phyloP scores from a whole-genome alignment of 1,140 invertebrate species.

The Plectrocnemia conspersa region DNA sequence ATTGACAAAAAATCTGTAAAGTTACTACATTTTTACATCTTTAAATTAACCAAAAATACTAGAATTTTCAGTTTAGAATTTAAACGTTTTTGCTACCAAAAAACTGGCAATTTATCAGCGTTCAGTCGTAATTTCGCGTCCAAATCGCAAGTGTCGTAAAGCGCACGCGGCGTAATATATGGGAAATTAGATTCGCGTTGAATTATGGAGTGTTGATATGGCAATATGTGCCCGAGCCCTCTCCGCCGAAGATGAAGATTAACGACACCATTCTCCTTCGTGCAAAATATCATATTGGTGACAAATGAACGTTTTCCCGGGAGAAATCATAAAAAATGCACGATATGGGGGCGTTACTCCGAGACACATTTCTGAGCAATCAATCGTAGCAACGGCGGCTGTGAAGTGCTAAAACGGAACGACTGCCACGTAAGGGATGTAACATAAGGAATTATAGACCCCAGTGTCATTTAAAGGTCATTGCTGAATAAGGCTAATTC shows the following conservation, averaged over 20 bases:
- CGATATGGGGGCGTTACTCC: not conserved
- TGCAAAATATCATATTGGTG: conserved; percentile 28
- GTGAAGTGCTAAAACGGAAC: too few species aligned
- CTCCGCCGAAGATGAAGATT: conserved; percentile 20
- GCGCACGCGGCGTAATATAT: too few species aligned
- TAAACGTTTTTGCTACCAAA: too few species aligned
- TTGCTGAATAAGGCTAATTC: too few species aligned
- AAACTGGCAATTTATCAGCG: not conserved
- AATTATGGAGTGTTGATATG: conserved; percentile 22
- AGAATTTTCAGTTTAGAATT: too few species aligned
- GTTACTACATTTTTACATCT: too few species aligned
- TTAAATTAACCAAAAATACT: too few species aligned
- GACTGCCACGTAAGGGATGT: too few species aligned
- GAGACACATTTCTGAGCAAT: not conserved
- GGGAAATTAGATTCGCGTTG: conserved; percentile 7
- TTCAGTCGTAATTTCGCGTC: not conserved
- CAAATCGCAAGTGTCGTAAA: not conserved
- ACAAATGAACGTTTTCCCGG: conserved; percentile 29
- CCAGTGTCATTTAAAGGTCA: too few species aligned
- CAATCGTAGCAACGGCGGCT: too few species aligned
- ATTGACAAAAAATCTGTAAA: too few species aligned
- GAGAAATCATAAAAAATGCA: conserved; percentile 24
- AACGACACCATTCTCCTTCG: conserved; percentile 20
- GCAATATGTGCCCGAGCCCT: conserved; percentile 19
- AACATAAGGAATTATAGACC: too few species aligned